Evolutionary conservation across 92 coral and sea anemone genomes (phyloP), one percentile per base, ranked within the genome.

Genomic region (Umimayanthus kanabou): DNA sequence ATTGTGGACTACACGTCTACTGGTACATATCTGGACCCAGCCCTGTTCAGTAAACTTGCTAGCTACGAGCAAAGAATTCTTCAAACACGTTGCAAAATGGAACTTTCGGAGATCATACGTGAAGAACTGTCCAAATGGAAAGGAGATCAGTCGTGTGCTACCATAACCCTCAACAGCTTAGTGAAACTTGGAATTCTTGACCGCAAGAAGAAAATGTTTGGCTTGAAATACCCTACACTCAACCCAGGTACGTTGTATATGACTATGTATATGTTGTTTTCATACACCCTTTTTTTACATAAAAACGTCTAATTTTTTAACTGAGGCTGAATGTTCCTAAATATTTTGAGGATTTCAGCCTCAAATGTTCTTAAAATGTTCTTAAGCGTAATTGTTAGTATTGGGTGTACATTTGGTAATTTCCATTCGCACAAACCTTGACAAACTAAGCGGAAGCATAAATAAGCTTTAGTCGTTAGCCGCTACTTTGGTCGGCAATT

Each of bases 131-230:
- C 88, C 6, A 88, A 89, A 30, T 39, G 88, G 53, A 80, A 72
- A 26, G 72, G 87, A 9, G 88, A 85, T 11, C 83, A 91, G 57
- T 64, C 39, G 9, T 91, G 96, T 77, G 89, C 96, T 25, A 89
- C 94, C 33, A 82, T 80, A 13, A 91, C 94, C 28, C 90, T 93
- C 47, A 90, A 87, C 76, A 93, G 93, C 85, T 87, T 93, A 81
- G 96, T 91, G 14, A 93, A 91, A 42, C 85, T 91, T 25, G 96
- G 96, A 37, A 80, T 93, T 70, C 96, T 93, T 37, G 94, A 91
- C 58, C 88, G 80, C 85, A 89, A 93, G 65, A 80, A 89, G 78
- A 90, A 88, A 28, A 80, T 85, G 23, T 57, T 93, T 53, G 90
- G 94, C 23, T 85, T 87, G 42, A 91, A 89, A 61, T 93, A 91